Percentiles rank a stretch among this genome's conserved stretches.
phyloP scores from a whole-genome alignment of 2,797 vertebrate species.

The Tamandua tetradactyla region DNA sequence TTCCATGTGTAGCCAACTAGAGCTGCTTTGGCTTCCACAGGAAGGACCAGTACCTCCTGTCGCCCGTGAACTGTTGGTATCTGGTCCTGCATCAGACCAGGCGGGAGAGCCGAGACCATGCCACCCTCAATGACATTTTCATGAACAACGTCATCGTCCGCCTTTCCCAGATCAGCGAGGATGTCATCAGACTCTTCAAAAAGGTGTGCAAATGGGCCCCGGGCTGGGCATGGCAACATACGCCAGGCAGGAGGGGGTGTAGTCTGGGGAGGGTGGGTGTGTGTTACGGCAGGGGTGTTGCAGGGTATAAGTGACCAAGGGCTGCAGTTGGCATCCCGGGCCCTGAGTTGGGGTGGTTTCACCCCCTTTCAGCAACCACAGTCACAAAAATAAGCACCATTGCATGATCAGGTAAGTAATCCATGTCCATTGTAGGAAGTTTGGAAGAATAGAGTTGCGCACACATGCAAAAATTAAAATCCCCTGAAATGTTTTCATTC shows the following conservation, averaged over 20 bases:
- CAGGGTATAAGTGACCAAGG: neutral
- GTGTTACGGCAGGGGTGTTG: neutral
- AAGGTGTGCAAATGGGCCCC: conserved; percentile 88
- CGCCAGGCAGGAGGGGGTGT: neutral
- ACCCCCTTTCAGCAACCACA: neutral
- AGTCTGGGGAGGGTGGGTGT: neutral
- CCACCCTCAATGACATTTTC: conserved; percentile 98
- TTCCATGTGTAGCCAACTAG: neutral
- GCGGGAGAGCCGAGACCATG: conserved; percentile 96
- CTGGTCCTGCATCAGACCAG: conserved; percentile 97
- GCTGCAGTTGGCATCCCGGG: neutral
- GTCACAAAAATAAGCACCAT: neutral
- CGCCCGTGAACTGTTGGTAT: conserved; percentile 99
- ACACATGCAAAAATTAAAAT: conserved; percentile 2
- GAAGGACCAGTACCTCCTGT: conserved; percentile 98
- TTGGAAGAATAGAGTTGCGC: neutral
- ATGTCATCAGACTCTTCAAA: conserved; percentile 98
- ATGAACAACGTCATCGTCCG: conserved; percentile 97
- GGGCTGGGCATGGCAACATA: neutral
- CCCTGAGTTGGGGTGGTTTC: neutral
- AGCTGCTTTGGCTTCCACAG: conserved; percentile 80
- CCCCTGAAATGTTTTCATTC: neutral
- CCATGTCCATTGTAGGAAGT: neutral
- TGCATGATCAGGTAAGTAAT: neutral
- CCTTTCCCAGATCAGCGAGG: conserved; percentile 96